Conservation (phyloP, 1,140 invertebrate genomes). For the Maconellicoccus hirsutus region DNA sequence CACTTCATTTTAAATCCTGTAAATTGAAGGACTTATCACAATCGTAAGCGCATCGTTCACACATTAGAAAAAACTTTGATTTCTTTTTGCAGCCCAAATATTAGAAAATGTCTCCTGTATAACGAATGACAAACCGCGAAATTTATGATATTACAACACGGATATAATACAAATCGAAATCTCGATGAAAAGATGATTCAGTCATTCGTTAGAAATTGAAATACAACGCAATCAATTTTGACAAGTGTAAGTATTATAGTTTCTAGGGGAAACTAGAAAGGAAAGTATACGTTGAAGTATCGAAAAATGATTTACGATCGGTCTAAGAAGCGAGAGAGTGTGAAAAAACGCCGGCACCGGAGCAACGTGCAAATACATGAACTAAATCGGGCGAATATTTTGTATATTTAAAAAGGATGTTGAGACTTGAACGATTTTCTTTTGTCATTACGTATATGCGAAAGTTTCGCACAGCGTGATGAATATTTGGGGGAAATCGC, state of each 20-base stretch:
- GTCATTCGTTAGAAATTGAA: not conserved
- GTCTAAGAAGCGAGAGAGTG: not conserved
- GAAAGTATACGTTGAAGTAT: not conserved
- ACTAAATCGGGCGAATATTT: not conserved
- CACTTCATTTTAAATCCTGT: too few species aligned
- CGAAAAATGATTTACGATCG: not conserved
- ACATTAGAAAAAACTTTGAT: too few species aligned
- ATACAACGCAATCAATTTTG: not conserved
- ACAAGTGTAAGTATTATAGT: not conserved
- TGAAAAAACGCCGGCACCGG: not conserved
- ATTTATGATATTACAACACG: not conserved
- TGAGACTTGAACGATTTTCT: not conserved
- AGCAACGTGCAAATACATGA: not conserved
- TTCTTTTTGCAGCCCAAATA: too few species aligned
- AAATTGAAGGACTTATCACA: too few species aligned
- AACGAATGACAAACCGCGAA: not conserved
- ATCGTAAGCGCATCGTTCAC: too few species aligned
- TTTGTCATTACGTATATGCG: not conserved
- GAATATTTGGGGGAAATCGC: not conserved
- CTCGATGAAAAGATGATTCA: conserved; percentile 4
- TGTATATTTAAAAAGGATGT: not conserved
- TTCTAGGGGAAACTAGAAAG: not conserved
- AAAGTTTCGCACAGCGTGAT: not conserved
- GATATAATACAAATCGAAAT: not conserved
- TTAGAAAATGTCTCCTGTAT: not conserved